A percentile compares a stretch with the other conserved stretches of the same genome.
Evolutionary conservation across 2,797 vertebrate species (phyloP).

Genomic region (Chlorospingus semifuscus): DNA sequence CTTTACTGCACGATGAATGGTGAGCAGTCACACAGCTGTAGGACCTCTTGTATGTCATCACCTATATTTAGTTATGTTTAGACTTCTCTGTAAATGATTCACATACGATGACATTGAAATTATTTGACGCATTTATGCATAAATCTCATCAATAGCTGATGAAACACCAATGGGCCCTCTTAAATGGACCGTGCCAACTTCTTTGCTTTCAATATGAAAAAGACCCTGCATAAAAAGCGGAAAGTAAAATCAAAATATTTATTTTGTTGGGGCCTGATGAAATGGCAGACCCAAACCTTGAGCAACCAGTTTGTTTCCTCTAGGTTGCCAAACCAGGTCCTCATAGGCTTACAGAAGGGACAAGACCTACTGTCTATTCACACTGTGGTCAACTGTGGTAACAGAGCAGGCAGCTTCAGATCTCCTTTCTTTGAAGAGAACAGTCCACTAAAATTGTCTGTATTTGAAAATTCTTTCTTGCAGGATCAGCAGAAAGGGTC

Average conservation of each 20-base stretch:
- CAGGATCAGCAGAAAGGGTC: not conserved
- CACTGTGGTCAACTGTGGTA: not conserved
- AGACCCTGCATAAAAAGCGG: not conserved
- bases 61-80: not conserved
- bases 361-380: not conserved
- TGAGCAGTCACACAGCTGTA: not conserved
- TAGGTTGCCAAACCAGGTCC: not conserved
- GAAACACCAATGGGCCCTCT: not conserved
- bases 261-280: not conserved
- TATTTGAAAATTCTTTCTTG: not conserved
- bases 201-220: not conserved
- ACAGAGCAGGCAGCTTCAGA: not conserved
- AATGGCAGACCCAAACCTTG: not conserved
- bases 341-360: not conserved
- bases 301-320: not conserved
- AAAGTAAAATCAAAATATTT: not conserved
- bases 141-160: slow-evolving; percentile 2
- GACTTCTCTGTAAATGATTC: not conserved
- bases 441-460: not conserved
- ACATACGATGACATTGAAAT: not conserved
- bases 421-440: not conserved
- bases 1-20: not conserved
- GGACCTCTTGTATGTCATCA: not conserved
- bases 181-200: not conserved
- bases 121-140: not conserved